phyloP scores from a whole-genome alignment of 2,113 vertebrate genomes.

The Alethe diademata region DNA sequence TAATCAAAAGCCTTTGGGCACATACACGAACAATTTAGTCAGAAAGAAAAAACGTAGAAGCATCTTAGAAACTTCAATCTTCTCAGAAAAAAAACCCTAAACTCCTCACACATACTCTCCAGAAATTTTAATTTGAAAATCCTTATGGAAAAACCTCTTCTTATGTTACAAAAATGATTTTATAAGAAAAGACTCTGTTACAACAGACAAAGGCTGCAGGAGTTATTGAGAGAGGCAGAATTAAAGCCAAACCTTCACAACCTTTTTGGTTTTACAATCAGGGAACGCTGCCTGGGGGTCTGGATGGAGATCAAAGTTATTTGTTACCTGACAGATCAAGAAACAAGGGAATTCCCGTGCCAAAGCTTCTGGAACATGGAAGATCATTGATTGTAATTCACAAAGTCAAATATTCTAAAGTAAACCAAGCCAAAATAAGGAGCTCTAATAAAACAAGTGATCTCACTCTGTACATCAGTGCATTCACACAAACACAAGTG shows the following conservation, averaged over 20 bases:
- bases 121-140: not conserved
- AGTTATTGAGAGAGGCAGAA: not conserved
- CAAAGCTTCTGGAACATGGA: not conserved
- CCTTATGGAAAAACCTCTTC: not conserved
- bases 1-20: not conserved
- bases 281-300: not conserved
- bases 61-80: not conserved
- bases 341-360: not conserved
- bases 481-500: not conserved
- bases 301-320: not conserved
- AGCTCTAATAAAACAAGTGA: not conserved
- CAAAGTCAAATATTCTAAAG: not conserved
- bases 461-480: not conserved
- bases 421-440: not conserved
- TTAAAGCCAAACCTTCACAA: not conserved
- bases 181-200: not conserved
- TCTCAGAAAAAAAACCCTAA: not conserved
- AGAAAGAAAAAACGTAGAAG: not conserved
- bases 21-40: rapidly evolving
- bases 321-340: not conserved
- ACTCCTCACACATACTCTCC: not conserved
- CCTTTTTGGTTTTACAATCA: not conserved
- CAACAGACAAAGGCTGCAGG: not conserved
- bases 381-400: not conserved
- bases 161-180: not conserved